Evolutionary conservation across 2,888 invertebrate genomes (phyloP).

Genomic region (Pedicia rivosa): DNA sequence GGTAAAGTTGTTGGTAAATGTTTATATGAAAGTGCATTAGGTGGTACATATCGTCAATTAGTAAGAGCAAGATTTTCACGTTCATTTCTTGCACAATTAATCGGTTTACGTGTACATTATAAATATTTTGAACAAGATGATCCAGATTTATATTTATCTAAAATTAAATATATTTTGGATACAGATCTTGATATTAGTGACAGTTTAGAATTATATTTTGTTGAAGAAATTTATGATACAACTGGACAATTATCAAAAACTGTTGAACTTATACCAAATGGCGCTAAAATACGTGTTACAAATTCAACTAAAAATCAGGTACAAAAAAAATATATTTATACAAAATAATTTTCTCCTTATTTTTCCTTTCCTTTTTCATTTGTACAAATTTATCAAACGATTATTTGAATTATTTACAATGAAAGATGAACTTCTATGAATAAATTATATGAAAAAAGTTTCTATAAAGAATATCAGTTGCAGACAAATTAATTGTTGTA

Average conservation of each 20-base stretch:
- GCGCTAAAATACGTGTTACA: slow-evolving; percentile 47
- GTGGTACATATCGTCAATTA: slow-evolving; percentile 74
- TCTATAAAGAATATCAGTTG: too few species aligned
- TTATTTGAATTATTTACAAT: too few species aligned
- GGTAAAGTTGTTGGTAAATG: slow-evolving; percentile 91
- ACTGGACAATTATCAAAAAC: slow-evolving; percentile 60
- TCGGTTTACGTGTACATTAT: slow-evolving; percentile 82
- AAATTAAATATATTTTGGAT: slow-evolving; percentile 83
- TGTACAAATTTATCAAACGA: too few species aligned
- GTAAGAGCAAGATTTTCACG: slow-evolving; percentile 82
- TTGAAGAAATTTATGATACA: slow-evolving; percentile 75
- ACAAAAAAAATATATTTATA: neutral
- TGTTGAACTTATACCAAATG: slow-evolving; percentile 71
- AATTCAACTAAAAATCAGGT: slow-evolving; percentile 39
- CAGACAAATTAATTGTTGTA: too few species aligned
- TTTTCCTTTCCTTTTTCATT: too few species aligned
- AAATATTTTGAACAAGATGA: slow-evolving; percentile 95
- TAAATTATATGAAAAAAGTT: too few species aligned
- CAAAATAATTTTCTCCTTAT: too few species aligned
- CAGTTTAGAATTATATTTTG: slow-evolving; percentile 69
- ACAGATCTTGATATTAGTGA: slow-evolving; percentile 68
- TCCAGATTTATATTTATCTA: slow-evolving; percentile 82
- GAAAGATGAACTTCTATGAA: too few species aligned
- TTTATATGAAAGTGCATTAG: slow-evolving; percentile 82
- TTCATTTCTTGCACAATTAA: slow-evolving; percentile 86